Conservation (phyloP, 2,113 vertebrate genomes). For the Chloroceryle aenea region DNA sequence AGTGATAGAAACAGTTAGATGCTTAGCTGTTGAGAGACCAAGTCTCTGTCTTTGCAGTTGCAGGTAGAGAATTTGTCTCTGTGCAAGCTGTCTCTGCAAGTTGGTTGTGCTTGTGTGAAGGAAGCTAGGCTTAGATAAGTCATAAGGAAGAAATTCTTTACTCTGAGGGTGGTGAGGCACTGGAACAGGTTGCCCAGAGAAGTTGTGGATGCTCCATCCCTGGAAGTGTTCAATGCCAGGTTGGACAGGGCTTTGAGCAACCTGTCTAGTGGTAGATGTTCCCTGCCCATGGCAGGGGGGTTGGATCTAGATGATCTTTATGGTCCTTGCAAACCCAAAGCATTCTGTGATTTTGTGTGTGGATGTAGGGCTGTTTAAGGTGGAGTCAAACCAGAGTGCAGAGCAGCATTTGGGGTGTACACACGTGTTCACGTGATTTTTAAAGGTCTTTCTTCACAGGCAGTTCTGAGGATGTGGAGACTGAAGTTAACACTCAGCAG, state of each 20-base stretch:
- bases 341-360: background rate
- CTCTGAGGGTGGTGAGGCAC: background rate
- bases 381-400: background rate
- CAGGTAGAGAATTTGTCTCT: background rate
- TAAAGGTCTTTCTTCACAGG: background rate
- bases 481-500: background rate
- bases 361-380: background rate
- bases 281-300: background rate
- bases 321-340: background rate
- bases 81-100: background rate
- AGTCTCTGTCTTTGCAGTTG: background rate
- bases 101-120: background rate
- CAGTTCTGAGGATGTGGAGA: background rate
- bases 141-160: background rate
- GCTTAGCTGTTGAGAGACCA: background rate
- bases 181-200: background rate
- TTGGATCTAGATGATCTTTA: background rate
- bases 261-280: background rate
- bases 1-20: background rate
- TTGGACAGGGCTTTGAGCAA: background rate
- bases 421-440: rapidly evolving
- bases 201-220: background rate
- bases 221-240: background rate
- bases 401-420: background rate
- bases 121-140: background rate